Conservation (phyloP, 2,888 invertebrate genomes). For the Plusia festucae region DNA sequence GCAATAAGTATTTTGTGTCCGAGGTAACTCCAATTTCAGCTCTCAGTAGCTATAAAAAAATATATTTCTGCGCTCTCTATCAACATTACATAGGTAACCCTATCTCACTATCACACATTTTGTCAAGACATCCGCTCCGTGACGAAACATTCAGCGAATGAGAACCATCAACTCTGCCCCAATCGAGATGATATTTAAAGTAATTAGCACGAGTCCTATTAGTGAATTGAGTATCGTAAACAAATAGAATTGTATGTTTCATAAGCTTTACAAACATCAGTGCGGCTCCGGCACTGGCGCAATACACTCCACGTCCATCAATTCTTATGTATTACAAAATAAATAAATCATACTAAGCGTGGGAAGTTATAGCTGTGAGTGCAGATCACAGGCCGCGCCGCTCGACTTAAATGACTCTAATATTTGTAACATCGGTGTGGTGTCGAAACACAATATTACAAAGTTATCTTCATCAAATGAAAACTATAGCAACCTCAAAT, state of each 20-base stretch:
- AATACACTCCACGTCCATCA: conserved; percentile 5
- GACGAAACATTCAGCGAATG: conserved; percentile 19
- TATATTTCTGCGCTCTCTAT: conserved; percentile 21
- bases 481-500: no score
- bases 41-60: neutral
- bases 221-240: conserved; percentile 44
- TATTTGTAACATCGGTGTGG: neutral
- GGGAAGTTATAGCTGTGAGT: neutral
- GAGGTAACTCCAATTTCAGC: neutral
- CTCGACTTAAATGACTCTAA: conserved; percentile 5
- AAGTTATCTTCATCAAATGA: no score
- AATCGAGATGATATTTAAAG: conserved; percentile 17
- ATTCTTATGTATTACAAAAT: conserved; percentile 14
- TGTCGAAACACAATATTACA: neutral
- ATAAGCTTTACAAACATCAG: conserved; percentile 40
- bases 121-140: conserved; percentile 48
- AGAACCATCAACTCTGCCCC: conserved; percentile 31
- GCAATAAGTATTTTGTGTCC: no score
- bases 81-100: conserved; percentile 46
- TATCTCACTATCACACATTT: conserved; percentile 46
- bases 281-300: conserved; percentile 24
- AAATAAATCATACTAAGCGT: neutral
- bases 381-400: neutral
- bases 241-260: conserved; percentile 46
- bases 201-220: conserved; percentile 21